Conservation (phyloP, 2,113 vertebrate species). For the Petaurus breviceps region DNA sequence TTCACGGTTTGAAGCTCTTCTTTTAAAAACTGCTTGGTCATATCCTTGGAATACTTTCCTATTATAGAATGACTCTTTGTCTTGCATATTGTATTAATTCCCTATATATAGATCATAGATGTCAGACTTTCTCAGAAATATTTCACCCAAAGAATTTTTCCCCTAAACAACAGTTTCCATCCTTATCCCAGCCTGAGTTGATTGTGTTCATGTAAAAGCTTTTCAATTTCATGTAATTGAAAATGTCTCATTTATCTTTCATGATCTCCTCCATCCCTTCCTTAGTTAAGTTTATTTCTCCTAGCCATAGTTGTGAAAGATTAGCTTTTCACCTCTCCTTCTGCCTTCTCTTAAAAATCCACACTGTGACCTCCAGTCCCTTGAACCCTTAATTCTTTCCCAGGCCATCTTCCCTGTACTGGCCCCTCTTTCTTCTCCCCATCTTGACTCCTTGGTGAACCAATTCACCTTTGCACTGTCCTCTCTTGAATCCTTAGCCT, state of each 20-base stretch:
- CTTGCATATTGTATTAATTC: neutral
- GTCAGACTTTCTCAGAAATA: neutral
- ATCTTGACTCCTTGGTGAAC: neutral
- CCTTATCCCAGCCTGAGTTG: neutral
- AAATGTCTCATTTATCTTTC: neutral
- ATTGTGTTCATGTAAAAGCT: neutral
- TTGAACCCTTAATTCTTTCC: neutral
- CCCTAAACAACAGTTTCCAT: neutral
- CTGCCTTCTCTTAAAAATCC: neutral
- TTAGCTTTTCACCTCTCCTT: neutral
- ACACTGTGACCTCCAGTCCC: neutral
- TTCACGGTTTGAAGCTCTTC: neutral
- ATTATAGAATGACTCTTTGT: neutral
- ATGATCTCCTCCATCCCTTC: neutral
- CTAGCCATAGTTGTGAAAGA: neutral
- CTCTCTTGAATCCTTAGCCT: neutral
- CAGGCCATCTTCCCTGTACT: neutral
- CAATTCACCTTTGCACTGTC: neutral
- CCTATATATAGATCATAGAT: neutral
- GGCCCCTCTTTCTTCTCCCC: neutral
- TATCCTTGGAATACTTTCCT: neutral
- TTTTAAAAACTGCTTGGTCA: neutral
- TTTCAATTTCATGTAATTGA: neutral
- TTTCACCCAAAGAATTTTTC: neutral
- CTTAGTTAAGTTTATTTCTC: neutral